Conservation (phyloP, 2,113 vertebrate species). For the Gadus macrocephalus region DNA sequence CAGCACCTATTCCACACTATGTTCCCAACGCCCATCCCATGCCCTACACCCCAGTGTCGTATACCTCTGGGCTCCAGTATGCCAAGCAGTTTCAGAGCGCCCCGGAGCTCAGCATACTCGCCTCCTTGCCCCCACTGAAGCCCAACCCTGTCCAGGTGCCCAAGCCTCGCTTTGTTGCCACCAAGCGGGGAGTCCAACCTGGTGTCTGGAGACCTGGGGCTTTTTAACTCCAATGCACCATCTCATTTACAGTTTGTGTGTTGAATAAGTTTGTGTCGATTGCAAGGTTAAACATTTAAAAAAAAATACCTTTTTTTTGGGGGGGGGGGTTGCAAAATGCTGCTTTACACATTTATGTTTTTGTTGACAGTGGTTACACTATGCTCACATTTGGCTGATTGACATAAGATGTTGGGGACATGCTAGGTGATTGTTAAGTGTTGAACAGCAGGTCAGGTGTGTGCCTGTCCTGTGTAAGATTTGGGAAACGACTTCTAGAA, state of each 20-base stretch:
- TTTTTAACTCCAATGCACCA: constrained; percentile 53
- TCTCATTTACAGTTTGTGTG: too few species aligned
- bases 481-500: constrained; percentile 45
- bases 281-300: too few species aligned
- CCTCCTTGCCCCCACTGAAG: constrained; percentile 57
- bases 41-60: constrained; percentile 61
- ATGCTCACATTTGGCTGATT: constrained; percentile 1
- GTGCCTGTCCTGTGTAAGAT: constrained; percentile 54
- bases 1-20: constrained; percentile 48
- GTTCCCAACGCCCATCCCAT: constrained; percentile 47
- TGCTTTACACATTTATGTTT: constrained; percentile 26
- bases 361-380: constrained; percentile 25
- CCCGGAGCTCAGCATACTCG: constrained; percentile 68
- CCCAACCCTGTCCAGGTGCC: constrained; percentile 79
- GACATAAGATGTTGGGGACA: constrained; percentile 7
- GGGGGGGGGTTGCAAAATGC: neutral
- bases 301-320: neutral
- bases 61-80: constrained; percentile 61
- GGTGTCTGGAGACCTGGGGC: constrained; percentile 90
- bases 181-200: constrained; percentile 82
- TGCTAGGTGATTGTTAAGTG: constrained; percentile 13
- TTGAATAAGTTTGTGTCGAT: neutral
- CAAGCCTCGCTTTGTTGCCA: constrained; percentile 88
- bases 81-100: constrained; percentile 77
- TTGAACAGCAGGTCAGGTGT: constrained; percentile 26